Base-by-base conservation (phyloP, 2,797 vertebrate species). In the Sebastes oblongus region DNA sequence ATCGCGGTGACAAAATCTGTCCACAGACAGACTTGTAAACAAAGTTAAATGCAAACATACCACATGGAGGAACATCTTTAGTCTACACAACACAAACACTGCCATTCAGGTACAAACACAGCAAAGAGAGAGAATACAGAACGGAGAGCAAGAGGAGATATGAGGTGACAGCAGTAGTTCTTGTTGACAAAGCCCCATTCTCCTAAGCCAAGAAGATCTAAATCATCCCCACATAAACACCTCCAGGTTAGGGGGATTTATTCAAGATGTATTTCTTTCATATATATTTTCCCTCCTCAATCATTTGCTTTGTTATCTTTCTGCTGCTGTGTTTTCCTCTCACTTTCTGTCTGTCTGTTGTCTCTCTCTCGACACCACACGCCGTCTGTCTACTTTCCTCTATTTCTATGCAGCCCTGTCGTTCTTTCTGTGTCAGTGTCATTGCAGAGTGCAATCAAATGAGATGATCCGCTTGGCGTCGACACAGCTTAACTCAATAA, bases 171-270 rank as follows among this genome's bases (percentile, higher is more conserved):
- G 66, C 68, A 77, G 67, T 74, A 81, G 83, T 82, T 84, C 60
- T 80, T 87, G 75, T 89, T 89, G 87, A 88, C 83, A 88, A 84
- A 91, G 82, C 78, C 80, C 27, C 73, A 55, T 67, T 83, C 77
- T 81, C 73, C 58, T 50, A 75, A 88, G 34, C 77, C 80, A 70
- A 75, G 67, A 70, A 79, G 67, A 87, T 89, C 83, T 80, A 82
- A 82, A 91, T 88, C 89, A 86, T 81, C 55, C 42, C 64, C 77
- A 67, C 67, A 66, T 79, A 86, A 86, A 89, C 85, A 89, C 79
- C 76, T 83, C 66, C 66, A 66, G 86, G 83, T 89, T 76, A 80
- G 50, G 6, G 46, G 73, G 84, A 81, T 88, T 86, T 88, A 86
- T 87, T 83, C 14, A 18, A 80, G 59, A 77, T 67, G 29, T 46